A percentile compares a stretch with the other conserved stretches of the same genome.
Conservation (phyloP, 1,140 invertebrate genomes). For the Campoletis sonorensis region DNA sequence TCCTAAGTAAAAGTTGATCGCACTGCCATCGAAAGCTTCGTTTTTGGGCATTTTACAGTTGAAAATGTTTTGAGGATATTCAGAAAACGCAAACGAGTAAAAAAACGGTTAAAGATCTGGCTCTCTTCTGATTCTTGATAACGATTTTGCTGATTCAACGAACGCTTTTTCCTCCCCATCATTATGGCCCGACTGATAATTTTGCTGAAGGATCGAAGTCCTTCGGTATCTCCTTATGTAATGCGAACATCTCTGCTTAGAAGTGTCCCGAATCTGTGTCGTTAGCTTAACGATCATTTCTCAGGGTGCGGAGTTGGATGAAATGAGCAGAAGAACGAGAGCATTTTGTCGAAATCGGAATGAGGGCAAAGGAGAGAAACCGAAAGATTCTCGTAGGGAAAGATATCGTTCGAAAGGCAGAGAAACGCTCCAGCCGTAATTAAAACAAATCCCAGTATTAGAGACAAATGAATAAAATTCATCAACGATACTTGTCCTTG, state of each 20-base stretch:
- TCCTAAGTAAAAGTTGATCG: too few species aligned
- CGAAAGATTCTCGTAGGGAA: background rate
- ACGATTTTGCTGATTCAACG: too few species aligned
- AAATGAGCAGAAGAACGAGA: background rate
- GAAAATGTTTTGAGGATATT: too few species aligned
- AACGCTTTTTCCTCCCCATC: too few species aligned
- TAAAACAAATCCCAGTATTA: conserved; percentile 26
- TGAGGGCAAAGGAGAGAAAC: background rate
- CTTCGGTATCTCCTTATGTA: background rate
- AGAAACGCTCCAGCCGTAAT: conserved; percentile 6
- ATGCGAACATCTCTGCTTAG: background rate
- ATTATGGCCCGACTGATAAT: too few species aligned
- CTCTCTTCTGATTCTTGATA: too few species aligned
- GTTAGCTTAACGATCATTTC: conserved; percentile 36
- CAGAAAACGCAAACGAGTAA: too few species aligned
- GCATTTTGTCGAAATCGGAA: background rate
- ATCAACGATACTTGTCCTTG: background rate
- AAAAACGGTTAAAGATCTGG: too few species aligned
- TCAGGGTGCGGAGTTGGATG: background rate
- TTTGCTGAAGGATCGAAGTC: background rate
- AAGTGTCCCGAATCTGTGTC: conserved; percentile 18
- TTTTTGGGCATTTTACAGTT: too few species aligned
- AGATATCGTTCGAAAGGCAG: background rate
- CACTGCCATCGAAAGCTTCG: too few species aligned
- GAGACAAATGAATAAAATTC: background rate